Percentiles rank a stretch among this genome's conserved stretches.
Conservation (phyloP, 2,888 invertebrate species). For the Pollenia amentaria region DNA sequence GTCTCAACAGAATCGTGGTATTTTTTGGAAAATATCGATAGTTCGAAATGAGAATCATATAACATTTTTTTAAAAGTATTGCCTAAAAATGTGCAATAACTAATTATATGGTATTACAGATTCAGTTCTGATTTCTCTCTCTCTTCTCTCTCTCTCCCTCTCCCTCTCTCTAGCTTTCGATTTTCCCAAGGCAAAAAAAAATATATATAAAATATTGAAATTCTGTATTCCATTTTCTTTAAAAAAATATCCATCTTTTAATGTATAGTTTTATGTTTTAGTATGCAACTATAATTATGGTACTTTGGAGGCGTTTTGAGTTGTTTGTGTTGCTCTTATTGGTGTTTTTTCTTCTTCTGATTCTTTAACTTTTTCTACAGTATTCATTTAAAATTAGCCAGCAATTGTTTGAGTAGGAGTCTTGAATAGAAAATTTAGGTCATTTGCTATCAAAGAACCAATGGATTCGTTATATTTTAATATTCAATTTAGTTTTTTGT, state of each 20-base stretch:
- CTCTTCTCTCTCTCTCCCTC: no score
- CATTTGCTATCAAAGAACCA: conserved; percentile 66
- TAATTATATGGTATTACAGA: no score
- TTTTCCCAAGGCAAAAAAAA: no score
- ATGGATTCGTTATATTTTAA: conserved; percentile 51
- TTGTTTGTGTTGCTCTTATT: conserved; percentile 32
- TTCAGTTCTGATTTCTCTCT: no score
- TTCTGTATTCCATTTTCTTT: neutral
- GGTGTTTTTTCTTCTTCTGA: neutral
- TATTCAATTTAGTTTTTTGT: conserved; percentile 40
- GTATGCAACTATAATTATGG: conserved; percentile 22
- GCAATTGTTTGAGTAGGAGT: conserved; percentile 48
- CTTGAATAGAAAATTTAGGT: conserved; percentile 64
- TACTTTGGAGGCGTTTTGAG: conserved; percentile 50
- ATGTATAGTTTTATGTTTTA: conserved; percentile 8
- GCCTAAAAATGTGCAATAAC: no score
- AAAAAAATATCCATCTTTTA: neutral
- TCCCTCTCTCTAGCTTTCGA: no score
- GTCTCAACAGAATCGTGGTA: no score
- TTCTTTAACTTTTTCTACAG: conserved; percentile 7
- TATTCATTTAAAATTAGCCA: conserved; percentile 48
- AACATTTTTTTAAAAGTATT: no score
- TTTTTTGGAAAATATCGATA: no score
- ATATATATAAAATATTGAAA: no score
- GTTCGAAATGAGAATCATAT: no score